Conservation (phyloP, 2,797 vertebrate species). For the Gambusia yucatana region DNA sequence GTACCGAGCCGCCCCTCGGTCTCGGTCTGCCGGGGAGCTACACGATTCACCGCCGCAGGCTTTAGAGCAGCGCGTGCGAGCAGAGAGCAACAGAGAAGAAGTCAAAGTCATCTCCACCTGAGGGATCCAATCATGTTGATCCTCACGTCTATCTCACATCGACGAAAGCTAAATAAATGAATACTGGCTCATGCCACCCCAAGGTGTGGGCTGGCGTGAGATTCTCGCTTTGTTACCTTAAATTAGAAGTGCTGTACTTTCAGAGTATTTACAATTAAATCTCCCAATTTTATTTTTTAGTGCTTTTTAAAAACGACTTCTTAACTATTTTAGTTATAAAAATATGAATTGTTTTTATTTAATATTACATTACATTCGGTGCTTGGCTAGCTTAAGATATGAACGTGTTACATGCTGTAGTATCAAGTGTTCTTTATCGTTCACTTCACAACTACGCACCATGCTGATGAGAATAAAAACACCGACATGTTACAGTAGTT, state of each 20-base stretch:
- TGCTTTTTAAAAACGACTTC: no score
- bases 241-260: not conserved
- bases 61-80: not conserved
- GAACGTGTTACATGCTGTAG: not conserved
- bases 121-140: not conserved
- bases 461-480: not conserved
- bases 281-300: not conserved
- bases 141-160: not conserved
- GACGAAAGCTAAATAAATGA: not conserved
- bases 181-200: not conserved
- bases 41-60: conserved; percentile 18
- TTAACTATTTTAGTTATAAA: not conserved
- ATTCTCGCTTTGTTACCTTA: not conserved
- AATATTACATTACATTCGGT: not conserved
- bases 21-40: conserved; percentile 5
- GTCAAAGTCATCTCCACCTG: not conserved
- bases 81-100: not conserved
- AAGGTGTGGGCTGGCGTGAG: not conserved
- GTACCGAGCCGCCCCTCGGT: conserved; percentile 67
- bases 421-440: not conserved
- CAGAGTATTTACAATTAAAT: not conserved
- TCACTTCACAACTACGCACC: no score
- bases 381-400: not conserved
- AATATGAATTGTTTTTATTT: not conserved
- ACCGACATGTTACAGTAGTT: no score